phyloP scores from a whole-genome alignment of 2,797 vertebrate genomes.

The Anolis apletophallus region DNA sequence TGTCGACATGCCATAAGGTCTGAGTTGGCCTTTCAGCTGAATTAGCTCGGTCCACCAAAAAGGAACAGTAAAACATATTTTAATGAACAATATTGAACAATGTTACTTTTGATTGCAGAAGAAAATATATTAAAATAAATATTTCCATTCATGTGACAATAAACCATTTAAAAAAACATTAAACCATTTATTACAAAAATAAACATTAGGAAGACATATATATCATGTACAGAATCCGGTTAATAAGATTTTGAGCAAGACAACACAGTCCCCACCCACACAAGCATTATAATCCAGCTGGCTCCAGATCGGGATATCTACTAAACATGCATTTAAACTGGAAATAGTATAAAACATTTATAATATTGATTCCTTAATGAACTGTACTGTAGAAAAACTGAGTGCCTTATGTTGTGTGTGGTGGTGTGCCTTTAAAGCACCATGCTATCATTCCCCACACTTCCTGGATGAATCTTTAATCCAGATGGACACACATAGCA shows the following conservation, averaged over 20 bases:
- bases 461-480: too few relatives aligned
- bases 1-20: slow-evolving; percentile 21
- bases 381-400: neutral
- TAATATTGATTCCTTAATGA: neutral
- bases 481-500: too few relatives aligned
- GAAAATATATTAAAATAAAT: neutral
- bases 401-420: too few relatives aligned
- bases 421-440: too few relatives aligned
- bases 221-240: too few relatives aligned
- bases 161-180: neutral
- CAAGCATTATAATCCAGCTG: too few relatives aligned
- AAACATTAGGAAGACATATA: neutral
- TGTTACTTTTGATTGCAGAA: neutral
- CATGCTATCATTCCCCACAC: too few relatives aligned
- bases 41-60: slow-evolving; percentile 33
- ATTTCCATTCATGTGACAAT: neutral
- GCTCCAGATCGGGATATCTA: too few relatives aligned
- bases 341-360: neutral
- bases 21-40: slow-evolving; percentile 47
- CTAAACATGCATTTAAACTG: neutral
- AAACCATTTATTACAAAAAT: neutral
- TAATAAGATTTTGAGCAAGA: too few relatives aligned
- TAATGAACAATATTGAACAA: neutral
- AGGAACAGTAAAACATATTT: slow-evolving; percentile 7
- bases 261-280: too few relatives aligned